Evolutionary conservation across 2,888 invertebrate species (phyloP), one percentile per base, ranked within the genome.

Genomic region (Harpalus rubripes): DNA sequence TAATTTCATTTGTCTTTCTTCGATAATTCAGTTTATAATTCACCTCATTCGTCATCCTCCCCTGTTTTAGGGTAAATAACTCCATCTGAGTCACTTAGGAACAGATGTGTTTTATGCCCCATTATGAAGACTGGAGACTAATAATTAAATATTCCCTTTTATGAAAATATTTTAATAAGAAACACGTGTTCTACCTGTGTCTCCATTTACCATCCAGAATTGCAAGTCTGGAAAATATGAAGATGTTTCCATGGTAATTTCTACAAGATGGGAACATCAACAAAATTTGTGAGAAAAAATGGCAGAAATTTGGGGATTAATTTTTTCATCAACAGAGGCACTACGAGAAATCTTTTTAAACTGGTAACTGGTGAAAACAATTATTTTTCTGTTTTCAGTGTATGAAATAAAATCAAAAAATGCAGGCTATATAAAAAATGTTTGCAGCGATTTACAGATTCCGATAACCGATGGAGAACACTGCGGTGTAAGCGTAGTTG

Each of bases 161-260:
- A 82, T 82, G 82, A 56, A 72, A 82, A 81, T 68, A 68, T 81
- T 81, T 68, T 81, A 81, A 68, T 81, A 81, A 82, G 63, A 39
- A 15, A 56, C 82, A 68, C 72, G 58, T 72, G 72, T 80, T 74
- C n/a, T 41, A 72, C 68, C 68, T 41, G 72, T 74, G 72, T 41
- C 16, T 41, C 41, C 44, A 72, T 18, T 26, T 22, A 74, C 44
- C 44, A 52, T 52, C 44, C 44, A 8, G 44, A 12, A 52, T 52
- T 52, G 7, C 15, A 8, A 5, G 16, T 18, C 16, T 61, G n/a
- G 18, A 16, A 61, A 18, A 61, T 22, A 61, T 61, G 61, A 2
- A 61, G 18, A 52, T 52, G 44, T 52, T 52, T 52, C 44, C 44
- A 52, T 52, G 44, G 44, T 52, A 52, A 52, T 52, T 52, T 10